Evolutionary conservation across 2,113 vertebrate species (phyloP).

Genomic region (Scolopax mira): DNA sequence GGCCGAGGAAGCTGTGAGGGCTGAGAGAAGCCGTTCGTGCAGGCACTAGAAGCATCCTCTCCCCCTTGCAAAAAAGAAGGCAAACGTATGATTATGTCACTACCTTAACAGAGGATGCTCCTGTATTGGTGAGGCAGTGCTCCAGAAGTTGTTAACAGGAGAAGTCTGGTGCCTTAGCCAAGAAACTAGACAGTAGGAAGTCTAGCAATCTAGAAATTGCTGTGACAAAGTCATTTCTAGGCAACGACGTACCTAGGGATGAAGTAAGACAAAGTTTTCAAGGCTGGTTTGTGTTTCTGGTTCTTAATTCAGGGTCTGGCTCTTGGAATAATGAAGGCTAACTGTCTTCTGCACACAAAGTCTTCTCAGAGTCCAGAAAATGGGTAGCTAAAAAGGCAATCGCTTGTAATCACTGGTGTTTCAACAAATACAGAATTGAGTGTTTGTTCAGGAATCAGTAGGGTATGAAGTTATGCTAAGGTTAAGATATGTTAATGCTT

Average conservation of each 20-base stretch:
- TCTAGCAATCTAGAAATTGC: not conserved
- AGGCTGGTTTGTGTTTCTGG: not conserved
- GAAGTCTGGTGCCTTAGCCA: not conserved
- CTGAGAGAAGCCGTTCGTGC: not conserved
- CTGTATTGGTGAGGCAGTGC: not conserved
- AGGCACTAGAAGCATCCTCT: not conserved
- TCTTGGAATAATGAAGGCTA: not conserved
- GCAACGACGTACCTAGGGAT: not conserved
- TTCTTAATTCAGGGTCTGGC: not conserved
- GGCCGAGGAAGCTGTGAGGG: not conserved
- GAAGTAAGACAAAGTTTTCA: not conserved
- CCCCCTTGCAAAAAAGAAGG: fast-evolving
- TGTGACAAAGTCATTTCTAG: slow-evolving; percentile 3
- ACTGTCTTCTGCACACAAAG: not conserved
- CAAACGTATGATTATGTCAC: not conserved
- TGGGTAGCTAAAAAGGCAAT: not conserved
- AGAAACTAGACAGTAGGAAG: slow-evolving; percentile 5
- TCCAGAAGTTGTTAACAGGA: not conserved
- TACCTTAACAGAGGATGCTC: not conserved
- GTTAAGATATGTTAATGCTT: slow-evolving; percentile 34
- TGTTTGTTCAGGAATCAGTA: not conserved
- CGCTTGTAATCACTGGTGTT: not conserved
- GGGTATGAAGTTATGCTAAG: not conserved
- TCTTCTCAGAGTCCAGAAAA: not conserved
- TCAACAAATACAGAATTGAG: not conserved